These are phyloP conservation scores for Phortica magna DNA, from an alignment of 2,888 invertebrate species.

Conservation along the genomic window DNA sequence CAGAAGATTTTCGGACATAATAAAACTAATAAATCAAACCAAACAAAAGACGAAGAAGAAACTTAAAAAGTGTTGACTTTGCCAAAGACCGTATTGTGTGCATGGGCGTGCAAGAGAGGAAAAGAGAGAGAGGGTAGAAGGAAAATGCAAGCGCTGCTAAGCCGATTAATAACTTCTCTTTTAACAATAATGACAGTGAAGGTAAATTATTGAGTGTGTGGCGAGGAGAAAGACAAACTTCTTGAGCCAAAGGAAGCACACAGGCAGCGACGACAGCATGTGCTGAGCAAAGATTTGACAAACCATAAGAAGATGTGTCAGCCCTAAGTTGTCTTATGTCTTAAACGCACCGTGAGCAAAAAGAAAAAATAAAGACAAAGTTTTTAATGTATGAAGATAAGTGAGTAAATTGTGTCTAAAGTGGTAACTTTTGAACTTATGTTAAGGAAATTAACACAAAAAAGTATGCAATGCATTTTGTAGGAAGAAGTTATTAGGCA, in stretches of 20 bases:
- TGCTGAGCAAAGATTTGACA: too few species aligned
- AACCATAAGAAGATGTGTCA: too few species aligned
- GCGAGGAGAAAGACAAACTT: too few species aligned
- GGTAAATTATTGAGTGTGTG: background rate
- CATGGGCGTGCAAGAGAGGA: background rate
- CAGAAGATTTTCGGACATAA: background rate
- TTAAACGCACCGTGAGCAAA: too few species aligned
- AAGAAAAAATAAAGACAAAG: too few species aligned
- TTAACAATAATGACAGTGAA: background rate
- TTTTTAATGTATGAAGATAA: too few species aligned
- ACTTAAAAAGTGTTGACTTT: background rate
- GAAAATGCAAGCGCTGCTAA: slow-evolving; percentile 16
- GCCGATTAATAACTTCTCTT: slow-evolving; percentile 22
- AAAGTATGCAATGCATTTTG: background rate
- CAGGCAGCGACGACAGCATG: too few species aligned
- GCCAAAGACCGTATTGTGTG: background rate
- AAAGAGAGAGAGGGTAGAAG: background rate
- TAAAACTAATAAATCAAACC: slow-evolving; percentile 15
- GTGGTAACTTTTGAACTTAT: too few species aligned
- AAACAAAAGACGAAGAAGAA: background rate
- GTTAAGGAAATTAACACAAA: background rate
- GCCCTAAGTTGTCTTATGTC: too few species aligned
- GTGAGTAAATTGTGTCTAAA: too few species aligned
- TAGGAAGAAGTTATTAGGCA: background rate
- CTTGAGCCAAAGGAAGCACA: too few species aligned